These are phyloP conservation scores for Varanus salvator DNA, from an alignment of 2,113 vertebrate species.

Conservation along the genomic window DNA sequence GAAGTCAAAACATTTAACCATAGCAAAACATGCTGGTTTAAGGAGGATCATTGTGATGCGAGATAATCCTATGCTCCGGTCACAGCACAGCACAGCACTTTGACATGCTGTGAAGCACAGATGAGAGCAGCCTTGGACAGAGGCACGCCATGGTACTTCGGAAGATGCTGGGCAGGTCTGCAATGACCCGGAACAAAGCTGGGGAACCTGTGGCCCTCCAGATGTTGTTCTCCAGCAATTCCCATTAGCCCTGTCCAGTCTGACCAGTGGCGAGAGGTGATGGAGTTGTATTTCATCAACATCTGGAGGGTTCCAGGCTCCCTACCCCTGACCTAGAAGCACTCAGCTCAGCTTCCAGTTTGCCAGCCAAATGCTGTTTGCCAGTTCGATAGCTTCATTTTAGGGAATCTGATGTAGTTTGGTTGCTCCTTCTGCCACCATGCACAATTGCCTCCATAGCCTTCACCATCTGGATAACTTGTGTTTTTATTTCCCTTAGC, in stretches of 20 bases:
- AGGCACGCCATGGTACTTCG: no score
- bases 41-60: not conserved
- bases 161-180: not conserved
- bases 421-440: not conserved
- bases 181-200: not conserved
- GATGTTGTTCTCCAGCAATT: not conserved
- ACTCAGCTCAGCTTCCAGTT: not conserved
- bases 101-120: not conserved
- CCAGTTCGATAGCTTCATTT: slow-evolving; percentile 32
- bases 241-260: not conserved
- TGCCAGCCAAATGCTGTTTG: not conserved
- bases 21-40: not conserved
- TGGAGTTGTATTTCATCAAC: not conserved
- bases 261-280: no score
- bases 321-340: not conserved
- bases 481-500: slow-evolving; percentile 29
- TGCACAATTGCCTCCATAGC: slow-evolving; percentile 15
- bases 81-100: not conserved
- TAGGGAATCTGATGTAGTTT: not conserved
- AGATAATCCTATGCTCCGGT: not conserved
- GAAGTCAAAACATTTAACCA: no score
- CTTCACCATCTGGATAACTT: not conserved
- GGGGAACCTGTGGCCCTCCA: not conserved
- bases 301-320: not conserved
- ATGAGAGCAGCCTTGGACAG: not conserved